phyloP scores from a whole-genome alignment of 2,888 invertebrate genomes.

The Eupithecia centaureata region DNA sequence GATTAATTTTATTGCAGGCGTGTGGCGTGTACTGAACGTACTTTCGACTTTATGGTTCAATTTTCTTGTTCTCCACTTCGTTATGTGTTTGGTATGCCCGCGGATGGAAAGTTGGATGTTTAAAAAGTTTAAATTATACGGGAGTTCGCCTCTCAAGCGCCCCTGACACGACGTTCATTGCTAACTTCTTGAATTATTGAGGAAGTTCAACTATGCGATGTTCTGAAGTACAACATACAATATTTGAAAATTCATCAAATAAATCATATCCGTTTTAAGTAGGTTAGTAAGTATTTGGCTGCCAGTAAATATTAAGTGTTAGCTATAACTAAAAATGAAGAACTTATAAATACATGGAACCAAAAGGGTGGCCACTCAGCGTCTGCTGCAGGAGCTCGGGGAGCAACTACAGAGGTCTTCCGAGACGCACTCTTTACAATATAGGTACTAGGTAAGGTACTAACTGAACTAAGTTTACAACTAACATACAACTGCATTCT shows the following conservation, averaged over 20 bases:
- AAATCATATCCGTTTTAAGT: no score
- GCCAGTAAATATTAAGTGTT: no score
- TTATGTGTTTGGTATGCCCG: conserved; percentile 29
- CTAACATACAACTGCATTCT: no score
- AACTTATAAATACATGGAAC: no score
- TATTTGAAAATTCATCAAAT: background rate
- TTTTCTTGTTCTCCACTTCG: conserved; percentile 40
- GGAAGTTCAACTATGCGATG: conserved; percentile 13
- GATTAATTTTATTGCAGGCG: conserved; percentile 42
- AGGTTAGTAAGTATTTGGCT: no score
- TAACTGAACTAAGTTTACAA: no score
- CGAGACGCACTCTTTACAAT: no score
- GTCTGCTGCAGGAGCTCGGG: no score
- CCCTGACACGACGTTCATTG: conserved; percentile 12
- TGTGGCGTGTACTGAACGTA: conserved; percentile 34
- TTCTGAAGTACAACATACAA: background rate
- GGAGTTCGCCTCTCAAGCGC: conserved; percentile 8
- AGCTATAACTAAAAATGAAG: no score
- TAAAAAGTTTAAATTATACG: conserved; percentile 17
- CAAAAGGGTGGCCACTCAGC: no score
- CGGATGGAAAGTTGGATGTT: conserved; percentile 17
- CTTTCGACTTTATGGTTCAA: conserved; percentile 39
- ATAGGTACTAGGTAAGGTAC: no score
- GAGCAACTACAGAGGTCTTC: no score
- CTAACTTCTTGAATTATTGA: conserved; percentile 12